A percentile compares a stretch with the other conserved stretches of the same genome.
Evolutionary conservation across 2,797 vertebrate genomes (phyloP).

Genomic region (Micropoecilia bifurca): DNA sequence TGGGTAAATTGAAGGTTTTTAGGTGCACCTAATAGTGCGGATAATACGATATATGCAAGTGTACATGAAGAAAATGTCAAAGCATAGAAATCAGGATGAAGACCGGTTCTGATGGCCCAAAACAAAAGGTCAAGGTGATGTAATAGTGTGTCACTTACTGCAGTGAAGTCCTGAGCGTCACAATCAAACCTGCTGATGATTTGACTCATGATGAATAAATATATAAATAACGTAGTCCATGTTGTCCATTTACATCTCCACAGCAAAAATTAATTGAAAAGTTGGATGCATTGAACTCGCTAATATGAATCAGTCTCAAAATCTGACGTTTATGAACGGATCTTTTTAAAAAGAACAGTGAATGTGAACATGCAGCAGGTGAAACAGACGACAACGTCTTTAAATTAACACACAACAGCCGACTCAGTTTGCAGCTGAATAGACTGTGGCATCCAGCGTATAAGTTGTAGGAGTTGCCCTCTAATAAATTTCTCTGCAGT

Average conservation of each 20-base stretch:
- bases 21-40: no score
- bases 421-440: constrained; percentile 8
- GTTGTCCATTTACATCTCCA: background rate
- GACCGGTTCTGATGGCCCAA: background rate
- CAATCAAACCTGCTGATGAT: background rate
- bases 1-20: no score
- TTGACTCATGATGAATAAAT: background rate
- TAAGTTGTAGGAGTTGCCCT: constrained; percentile 56
- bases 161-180: background rate
- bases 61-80: background rate
- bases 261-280: background rate
- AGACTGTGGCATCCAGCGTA: constrained; percentile 27
- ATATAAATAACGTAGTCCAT: background rate
- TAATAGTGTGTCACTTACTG: background rate
- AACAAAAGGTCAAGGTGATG: background rate
- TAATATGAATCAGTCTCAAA: background rate
- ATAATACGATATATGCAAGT: background rate
- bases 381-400: background rate
- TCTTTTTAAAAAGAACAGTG: background rate
- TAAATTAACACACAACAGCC: background rate
- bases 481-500: constrained; percentile 61
- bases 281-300: background rate
- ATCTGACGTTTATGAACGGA: background rate
- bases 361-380: background rate
- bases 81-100: background rate